Conservation (phyloP, 1,140 invertebrate species). For the Hylaeus anthracinus region DNA sequence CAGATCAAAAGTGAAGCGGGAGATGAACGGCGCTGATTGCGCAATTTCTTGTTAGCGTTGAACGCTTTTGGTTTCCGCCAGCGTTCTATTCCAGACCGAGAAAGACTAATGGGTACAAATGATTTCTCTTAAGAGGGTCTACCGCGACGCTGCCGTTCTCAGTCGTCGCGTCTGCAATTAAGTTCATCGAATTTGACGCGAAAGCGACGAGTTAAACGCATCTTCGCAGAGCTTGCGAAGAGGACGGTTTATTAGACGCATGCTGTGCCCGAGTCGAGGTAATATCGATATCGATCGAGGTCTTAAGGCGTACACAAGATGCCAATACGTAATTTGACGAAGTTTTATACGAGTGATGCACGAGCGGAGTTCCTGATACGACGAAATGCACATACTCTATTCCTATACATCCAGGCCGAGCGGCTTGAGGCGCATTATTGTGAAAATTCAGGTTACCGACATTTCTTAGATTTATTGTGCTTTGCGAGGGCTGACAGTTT, state of each 20-base stretch:
- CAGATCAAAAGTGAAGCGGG: constrained; percentile 46
- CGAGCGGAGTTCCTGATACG: background rate
- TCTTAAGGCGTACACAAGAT: background rate
- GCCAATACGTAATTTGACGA: constrained; percentile 22
- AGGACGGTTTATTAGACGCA: background rate
- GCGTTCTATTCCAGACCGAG: too few species aligned
- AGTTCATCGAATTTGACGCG: background rate
- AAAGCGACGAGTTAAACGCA: background rate
- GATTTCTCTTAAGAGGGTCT: background rate
- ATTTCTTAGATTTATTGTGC: constrained; percentile 61
- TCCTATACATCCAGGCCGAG: constrained; percentile 12
- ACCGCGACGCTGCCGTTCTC: too few species aligned
- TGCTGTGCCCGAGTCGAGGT: background rate
- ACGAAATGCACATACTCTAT: constrained; percentile 2
- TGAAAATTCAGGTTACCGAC: constrained; percentile 52
- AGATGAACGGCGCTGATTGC: constrained; percentile 39
- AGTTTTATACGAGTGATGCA: constrained; percentile 19
- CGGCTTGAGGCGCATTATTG: constrained; percentile 42
- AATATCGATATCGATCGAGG: constrained; percentile 5
- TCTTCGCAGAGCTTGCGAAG: background rate
- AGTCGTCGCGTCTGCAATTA: background rate
- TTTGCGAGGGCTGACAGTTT: constrained; percentile 55
- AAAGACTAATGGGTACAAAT: constrained; percentile 5
- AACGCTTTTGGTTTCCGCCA: constrained; percentile 14
- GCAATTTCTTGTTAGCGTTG: constrained; percentile 33